Evolutionary conservation across 2,113 vertebrate species (phyloP).

Genomic region (Lonchura striata): DNA sequence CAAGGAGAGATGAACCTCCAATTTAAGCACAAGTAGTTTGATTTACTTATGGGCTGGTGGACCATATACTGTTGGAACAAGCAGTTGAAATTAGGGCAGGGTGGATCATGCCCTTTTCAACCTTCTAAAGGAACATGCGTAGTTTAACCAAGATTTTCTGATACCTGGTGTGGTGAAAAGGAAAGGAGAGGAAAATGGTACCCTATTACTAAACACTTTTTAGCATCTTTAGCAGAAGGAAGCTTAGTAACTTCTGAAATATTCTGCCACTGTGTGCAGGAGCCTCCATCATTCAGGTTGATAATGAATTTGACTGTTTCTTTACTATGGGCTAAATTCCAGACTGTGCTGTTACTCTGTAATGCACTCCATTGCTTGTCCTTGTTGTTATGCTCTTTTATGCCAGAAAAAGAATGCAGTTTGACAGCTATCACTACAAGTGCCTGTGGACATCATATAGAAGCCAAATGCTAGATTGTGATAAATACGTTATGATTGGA

Average conservation of each 20-base stretch:
- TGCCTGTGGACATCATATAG: slow-evolving; percentile 64
- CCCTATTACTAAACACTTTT: not conserved
- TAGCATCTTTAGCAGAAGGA: not conserved
- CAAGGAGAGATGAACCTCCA: not conserved
- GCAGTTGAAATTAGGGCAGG: not conserved
- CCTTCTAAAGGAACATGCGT: not conserved
- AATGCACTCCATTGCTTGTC: slow-evolving; percentile 24
- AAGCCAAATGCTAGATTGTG: slow-evolving; percentile 51
- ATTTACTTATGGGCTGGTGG: not conserved
- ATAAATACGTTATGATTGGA: slow-evolving; percentile 59
- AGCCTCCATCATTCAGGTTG: not conserved
- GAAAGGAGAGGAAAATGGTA: not conserved
- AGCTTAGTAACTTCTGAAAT: not conserved
- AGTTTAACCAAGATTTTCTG: not conserved
- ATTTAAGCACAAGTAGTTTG: not conserved
- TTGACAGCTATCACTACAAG: slow-evolving; percentile 66
- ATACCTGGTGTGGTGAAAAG: not conserved
- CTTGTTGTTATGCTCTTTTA: slow-evolving; percentile 36
- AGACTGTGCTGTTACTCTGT: slow-evolving; percentile 38
- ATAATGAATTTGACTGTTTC: slow-evolving; percentile 38
- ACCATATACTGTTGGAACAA: not conserved
- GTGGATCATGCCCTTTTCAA: not conserved
- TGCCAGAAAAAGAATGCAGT: slow-evolving; percentile 42
- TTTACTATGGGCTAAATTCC: slow-evolving; percentile 52
- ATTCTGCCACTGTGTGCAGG: not conserved